Conservation (phyloP, 2,113 vertebrate species). For the Micronycteris hirsuta region DNA sequence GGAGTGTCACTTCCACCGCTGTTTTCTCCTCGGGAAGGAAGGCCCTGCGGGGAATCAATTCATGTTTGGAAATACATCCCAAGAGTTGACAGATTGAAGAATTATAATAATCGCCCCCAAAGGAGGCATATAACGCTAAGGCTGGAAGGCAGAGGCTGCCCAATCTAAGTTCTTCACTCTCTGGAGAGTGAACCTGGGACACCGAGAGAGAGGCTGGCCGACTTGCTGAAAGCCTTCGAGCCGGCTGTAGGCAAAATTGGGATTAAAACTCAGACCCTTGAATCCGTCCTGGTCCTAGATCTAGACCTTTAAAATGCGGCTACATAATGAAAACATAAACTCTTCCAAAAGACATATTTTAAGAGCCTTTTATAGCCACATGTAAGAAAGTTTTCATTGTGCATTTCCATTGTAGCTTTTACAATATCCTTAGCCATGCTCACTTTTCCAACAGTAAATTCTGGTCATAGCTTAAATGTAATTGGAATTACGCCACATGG, state of each 20-base stretch:
- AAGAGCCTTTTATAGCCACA: background rate
- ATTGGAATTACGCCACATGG: background rate
- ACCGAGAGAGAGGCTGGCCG: background rate
- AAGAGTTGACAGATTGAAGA: background rate
- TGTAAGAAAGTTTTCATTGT: background rate
- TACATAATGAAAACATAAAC: background rate
- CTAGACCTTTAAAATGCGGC: background rate
- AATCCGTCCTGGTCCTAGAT: background rate
- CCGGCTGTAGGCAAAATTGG: background rate
- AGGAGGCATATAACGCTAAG: background rate
- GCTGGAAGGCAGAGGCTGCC: background rate
- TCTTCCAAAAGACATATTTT: background rate
- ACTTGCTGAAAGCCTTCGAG: background rate
- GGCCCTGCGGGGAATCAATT: background rate
- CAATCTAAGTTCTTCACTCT: background rate
- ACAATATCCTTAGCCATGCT: background rate
- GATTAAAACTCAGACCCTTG: background rate
- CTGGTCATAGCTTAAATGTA: background rate
- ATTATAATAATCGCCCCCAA: background rate
- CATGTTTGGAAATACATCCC: background rate
- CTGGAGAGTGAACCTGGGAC: background rate
- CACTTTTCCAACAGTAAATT: conserved; percentile 12
- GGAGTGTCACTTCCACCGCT: background rate
- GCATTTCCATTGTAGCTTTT: background rate
- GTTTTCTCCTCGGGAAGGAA: background rate